Percentiles rank a stretch among this genome's conserved stretches.
Conservation (phyloP, 2,797 vertebrate species). For the Parambassis ranga region DNA sequence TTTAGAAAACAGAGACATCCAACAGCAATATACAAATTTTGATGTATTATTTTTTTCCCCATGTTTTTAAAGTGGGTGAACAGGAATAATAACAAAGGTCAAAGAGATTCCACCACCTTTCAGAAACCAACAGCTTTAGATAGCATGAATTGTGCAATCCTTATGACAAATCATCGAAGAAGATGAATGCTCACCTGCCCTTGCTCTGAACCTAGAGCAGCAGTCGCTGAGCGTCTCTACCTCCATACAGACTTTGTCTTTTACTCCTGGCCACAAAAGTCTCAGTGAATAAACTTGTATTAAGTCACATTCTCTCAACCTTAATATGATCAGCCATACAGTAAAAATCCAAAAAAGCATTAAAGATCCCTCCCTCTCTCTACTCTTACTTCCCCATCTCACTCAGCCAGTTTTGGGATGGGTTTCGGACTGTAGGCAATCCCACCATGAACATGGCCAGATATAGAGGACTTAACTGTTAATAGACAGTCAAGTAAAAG, state of each 20-base stretch:
- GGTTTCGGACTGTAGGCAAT: slow-evolving; percentile 5
- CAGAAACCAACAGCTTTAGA: neutral
- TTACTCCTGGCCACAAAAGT: neutral
- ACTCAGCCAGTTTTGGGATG: neutral
- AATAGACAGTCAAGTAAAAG: neutral
- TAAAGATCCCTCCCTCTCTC: slow-evolving; percentile 10
- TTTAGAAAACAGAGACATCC: neutral
- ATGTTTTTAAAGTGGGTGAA: neutral
- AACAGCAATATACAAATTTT: neutral
- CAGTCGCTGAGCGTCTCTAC: slow-evolving; percentile 44
- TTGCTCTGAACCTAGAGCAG: slow-evolving; percentile 36
- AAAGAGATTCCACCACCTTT: too few species aligned
- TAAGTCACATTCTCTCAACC: neutral
- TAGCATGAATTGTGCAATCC: neutral
- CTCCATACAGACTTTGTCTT: slow-evolving; percentile 50
- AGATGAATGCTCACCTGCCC: slow-evolving; percentile 46
- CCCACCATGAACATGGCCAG: slow-evolving; percentile 3
- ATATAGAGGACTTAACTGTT: neutral
- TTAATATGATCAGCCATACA: neutral
- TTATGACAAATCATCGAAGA: neutral
- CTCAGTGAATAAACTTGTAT: neutral
- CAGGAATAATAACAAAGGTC: too few species aligned
- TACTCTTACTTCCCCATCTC: slow-evolving; percentile 16
- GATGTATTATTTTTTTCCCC: neutral
- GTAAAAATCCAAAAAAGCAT: neutral